Percentiles rank a stretch among this genome's conserved stretches.
phyloP scores from a whole-genome alignment of 2,888 invertebrate species.

The Tipula vernalis region DNA sequence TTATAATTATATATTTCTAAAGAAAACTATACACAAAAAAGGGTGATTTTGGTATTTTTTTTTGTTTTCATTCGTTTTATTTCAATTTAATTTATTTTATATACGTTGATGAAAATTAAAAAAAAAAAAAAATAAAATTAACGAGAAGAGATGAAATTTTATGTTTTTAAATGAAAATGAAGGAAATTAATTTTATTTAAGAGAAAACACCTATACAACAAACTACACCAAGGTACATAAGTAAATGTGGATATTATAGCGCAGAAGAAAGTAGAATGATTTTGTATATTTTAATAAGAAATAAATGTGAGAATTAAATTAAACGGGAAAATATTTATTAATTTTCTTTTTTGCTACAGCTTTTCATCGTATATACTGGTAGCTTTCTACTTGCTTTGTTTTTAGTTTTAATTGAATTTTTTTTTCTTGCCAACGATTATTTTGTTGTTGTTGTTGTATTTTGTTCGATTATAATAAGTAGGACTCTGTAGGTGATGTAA shows the following conservation, averaged over 20 bases:
- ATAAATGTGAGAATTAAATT: not conserved
- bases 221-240: not conserved
- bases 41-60: not conserved
- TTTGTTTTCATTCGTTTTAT: not conserved
- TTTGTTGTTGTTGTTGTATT: not conserved
- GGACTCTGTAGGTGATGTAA: not conserved
- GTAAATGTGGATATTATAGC: not conserved
- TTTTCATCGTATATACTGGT: not conserved
- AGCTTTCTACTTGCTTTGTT: not conserved
- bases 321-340: not conserved
- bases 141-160: not conserved
- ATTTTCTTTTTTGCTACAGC: not conserved
- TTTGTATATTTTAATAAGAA: not conserved
- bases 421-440: not conserved
- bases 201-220: not conserved
- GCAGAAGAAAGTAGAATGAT: not conserved
- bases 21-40: not conserved
- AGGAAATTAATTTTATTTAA: slow-evolving; percentile 4
- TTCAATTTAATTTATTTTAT: slow-evolving; percentile 4
- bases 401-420: not conserved
- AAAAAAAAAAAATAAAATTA: not conserved
- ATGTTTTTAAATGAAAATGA: not conserved
- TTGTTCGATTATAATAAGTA: not conserved
- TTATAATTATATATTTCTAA: not conserved
- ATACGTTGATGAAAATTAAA: not conserved